These are phyloP conservation scores for Acipenser ruthenus DNA, from an alignment of 2,797 vertebrate genomes.

Conservation along the genomic window DNA sequence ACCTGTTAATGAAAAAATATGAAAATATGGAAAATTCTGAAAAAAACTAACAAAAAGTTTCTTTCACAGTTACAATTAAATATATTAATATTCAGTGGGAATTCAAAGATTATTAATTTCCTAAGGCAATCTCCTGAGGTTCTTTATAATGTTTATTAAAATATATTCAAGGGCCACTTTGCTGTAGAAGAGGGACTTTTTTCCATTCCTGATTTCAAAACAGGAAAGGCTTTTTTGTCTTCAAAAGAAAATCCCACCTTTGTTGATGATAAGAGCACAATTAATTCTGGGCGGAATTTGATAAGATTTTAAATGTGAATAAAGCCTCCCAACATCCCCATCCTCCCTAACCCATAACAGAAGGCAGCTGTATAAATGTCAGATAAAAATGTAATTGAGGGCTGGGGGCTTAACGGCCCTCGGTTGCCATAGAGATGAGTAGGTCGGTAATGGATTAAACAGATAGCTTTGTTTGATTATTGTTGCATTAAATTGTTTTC, in stretches of 20 bases:
- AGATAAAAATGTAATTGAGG: conserved; percentile 19
- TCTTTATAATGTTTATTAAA: neutral
- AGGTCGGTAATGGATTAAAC: conserved; percentile 35
- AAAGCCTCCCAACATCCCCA: neutral
- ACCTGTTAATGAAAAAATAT: too few species aligned
- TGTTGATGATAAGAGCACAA: neutral
- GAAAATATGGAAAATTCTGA: too few species aligned
- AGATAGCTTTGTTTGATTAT: conserved; percentile 35
- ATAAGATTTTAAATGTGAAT: conserved; percentile 1
- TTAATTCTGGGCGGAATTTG: neutral
- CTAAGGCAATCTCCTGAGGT: neutral
- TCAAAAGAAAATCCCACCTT: neutral
- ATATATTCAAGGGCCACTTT: neutral
- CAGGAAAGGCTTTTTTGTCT: neutral
- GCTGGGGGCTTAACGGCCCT: conserved; percentile 27
- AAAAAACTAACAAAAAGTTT: too few species aligned
- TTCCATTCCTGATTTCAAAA: neutral
- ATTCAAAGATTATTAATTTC: too few species aligned
- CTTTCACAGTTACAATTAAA: too few species aligned
- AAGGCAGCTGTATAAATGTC: conserved; percentile 18
- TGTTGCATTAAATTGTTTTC: conserved; percentile 29
- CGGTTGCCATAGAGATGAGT: conserved; percentile 54
- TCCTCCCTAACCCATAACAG: neutral
- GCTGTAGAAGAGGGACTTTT: neutral
- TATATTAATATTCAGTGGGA: too few species aligned